Conservation (phyloP, 2,888 invertebrate genomes). For the Yponomeuta plumbellus region DNA sequence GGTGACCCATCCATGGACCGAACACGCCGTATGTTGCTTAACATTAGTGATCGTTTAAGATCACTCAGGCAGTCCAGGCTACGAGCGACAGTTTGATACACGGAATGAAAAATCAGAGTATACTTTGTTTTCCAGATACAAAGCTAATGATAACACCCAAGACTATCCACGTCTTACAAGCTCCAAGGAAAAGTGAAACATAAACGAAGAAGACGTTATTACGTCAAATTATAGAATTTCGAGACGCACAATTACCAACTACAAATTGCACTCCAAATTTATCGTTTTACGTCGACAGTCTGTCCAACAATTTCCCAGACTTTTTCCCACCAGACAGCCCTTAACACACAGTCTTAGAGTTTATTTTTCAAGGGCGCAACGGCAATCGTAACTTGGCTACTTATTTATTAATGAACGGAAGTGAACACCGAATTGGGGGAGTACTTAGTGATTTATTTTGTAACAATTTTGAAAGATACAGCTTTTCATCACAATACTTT, state of each 20-base stretch:
- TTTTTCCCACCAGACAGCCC: background rate
- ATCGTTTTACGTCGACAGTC: conserved; percentile 29
- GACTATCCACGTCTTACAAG: background rate
- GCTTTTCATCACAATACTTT: background rate
- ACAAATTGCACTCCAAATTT: conserved; percentile 41
- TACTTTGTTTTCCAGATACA: too few relatives aligned
- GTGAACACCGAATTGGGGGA: conserved; percentile 13
- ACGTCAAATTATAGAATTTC: conserved; percentile 52
- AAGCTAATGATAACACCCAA: background rate
- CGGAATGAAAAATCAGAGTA: too few relatives aligned
- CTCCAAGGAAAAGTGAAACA: background rate
- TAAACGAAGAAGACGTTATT: conserved; percentile 31
- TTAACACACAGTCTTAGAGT: background rate
- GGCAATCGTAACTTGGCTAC: conserved; percentile 4
- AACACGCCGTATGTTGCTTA: too few relatives aligned
- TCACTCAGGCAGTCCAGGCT: too few relatives aligned
- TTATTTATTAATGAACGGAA: conserved; percentile 36
- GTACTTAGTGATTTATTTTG: conserved; percentile 9
- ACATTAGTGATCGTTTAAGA: too few relatives aligned
- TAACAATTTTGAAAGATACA: conserved; percentile 3
- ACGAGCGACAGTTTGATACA: too few relatives aligned
- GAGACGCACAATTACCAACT: conserved; percentile 35
- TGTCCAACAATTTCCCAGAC: background rate
- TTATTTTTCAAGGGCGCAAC: background rate
- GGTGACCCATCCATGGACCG: too few relatives aligned